Evolutionary conservation across 1,140 invertebrate genomes (phyloP).

Genomic region (Ceratina australensis): DNA sequence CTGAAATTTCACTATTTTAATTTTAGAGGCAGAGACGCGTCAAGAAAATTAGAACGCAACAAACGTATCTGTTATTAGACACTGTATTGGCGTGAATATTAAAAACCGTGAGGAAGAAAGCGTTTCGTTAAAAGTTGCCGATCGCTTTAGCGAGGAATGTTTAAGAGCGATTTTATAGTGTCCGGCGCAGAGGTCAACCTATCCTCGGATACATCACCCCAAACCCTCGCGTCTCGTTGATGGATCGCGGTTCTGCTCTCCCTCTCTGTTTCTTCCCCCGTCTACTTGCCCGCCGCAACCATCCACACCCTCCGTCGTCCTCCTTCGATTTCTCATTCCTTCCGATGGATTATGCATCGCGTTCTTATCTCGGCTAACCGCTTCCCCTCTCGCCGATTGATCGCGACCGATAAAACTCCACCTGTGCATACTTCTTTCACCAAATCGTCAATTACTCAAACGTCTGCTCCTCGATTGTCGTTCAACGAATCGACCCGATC

Average conservation of each 20-base stretch:
- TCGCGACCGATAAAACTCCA: neutral
- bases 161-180: constrained; percentile 75
- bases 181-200: constrained; percentile 74
- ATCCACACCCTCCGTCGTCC: neutral
- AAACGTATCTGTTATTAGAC: too few relatives aligned
- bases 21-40: too few relatives aligned
- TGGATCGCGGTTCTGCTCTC: constrained; percentile 59
- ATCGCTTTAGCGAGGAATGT: constrained; percentile 57
- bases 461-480: too few relatives aligned
- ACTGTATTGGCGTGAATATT: too few relatives aligned
- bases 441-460: too few relatives aligned
- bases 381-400: neutral
- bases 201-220: constrained; percentile 72
- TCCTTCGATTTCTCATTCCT: constrained; percentile 64
- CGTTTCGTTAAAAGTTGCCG: constrained; percentile 22
- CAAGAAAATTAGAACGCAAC: too few relatives aligned
- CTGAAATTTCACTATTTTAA: too few relatives aligned
- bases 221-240: constrained; percentile 61
- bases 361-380: constrained; percentile 49
- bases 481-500: too few relatives aligned
- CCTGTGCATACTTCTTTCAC: too few relatives aligned
- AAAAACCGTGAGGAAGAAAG: neutral
- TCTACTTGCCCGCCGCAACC: neutral
- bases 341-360: constrained; percentile 59
- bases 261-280: constrained; percentile 7